Conservation (phyloP, 92 coral and sea anemone genomes). For the Palythoa grandiflora region DNA sequence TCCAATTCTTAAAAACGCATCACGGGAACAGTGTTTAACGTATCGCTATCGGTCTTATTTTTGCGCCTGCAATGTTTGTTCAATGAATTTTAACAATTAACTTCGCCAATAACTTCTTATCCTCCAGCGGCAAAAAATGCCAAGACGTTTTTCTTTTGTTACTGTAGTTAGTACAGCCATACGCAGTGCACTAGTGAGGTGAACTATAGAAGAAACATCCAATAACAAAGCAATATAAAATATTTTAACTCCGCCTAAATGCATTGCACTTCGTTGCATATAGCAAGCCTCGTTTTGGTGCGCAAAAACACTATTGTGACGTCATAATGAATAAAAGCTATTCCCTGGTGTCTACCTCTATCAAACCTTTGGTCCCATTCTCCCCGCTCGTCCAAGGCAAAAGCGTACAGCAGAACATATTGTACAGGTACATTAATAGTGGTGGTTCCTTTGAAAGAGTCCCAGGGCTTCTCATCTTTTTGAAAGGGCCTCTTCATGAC, state of each 20-base stretch:
- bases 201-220: neutral
- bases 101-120: constrained; percentile 7
- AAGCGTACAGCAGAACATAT: constrained; percentile 44
- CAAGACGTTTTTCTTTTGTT: neutral
- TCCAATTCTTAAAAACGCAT: too few relatives aligned
- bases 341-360: constrained; percentile 26
- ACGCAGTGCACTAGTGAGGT: neutral
- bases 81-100: neutral
- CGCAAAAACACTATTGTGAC: neutral
- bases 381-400: constrained; percentile 18
- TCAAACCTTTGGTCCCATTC: constrained; percentile 57
- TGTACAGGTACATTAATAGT: constrained; percentile 50
- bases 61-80: neutral
- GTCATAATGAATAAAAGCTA: neutral
- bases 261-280: neutral
- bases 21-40: too few relatives aligned
- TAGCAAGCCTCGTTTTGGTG: constrained; percentile 4
- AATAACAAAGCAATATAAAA: neutral
- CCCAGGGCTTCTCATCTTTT: constrained; percentile 49
- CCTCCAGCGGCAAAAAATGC: constrained; percentile 13
- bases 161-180: neutral
- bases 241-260: neutral
- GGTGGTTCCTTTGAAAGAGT: constrained; percentile 54
- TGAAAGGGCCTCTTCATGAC: constrained; percentile 52
- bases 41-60: too few relatives aligned